A percentile compares a stretch with the other conserved stretches of the same genome.
Conservation (phyloP, 2,888 invertebrate genomes). For the Diloba caeruleocephala region DNA sequence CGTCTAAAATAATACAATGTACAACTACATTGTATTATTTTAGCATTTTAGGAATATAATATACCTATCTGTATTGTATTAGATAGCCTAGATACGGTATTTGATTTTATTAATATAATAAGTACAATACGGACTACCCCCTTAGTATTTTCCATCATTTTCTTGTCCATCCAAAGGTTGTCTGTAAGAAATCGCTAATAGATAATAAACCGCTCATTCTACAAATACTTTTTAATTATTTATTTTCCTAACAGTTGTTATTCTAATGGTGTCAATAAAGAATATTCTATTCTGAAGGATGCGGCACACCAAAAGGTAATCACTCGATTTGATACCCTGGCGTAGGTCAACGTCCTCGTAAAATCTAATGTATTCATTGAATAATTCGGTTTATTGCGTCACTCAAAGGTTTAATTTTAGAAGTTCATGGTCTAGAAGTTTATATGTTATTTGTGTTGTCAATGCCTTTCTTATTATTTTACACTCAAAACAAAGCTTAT, state of each 20-base stretch:
- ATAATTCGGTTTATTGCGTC: conserved; percentile 15
- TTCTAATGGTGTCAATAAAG: conserved; percentile 8
- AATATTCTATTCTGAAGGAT: conserved; percentile 10
- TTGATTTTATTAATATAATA: no score
- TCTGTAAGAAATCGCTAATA: no score
- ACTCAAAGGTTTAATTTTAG: not conserved
- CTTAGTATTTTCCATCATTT: no score
- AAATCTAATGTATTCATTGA: conserved; percentile 18
- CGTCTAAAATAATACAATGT: no score
- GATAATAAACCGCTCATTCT: no score
- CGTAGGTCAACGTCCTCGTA: conserved; percentile 29
- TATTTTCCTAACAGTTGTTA: not conserved
- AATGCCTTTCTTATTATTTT: not conserved
- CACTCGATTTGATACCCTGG: conserved; percentile 12
- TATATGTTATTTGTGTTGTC: conserved; percentile 2
- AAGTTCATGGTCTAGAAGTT: conserved; percentile 22
- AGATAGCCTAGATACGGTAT: no score
- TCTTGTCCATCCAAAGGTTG: no score
- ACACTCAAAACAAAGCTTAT: not conserved
- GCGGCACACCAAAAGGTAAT: conserved; percentile 19
- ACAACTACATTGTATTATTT: no score
- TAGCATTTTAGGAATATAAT: no score
- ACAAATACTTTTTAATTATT: no score
- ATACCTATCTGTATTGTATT: no score
- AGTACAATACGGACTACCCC: no score